Base-by-base conservation (phyloP, 1,140 invertebrate species). In the Drosophila melanica region DNA sequence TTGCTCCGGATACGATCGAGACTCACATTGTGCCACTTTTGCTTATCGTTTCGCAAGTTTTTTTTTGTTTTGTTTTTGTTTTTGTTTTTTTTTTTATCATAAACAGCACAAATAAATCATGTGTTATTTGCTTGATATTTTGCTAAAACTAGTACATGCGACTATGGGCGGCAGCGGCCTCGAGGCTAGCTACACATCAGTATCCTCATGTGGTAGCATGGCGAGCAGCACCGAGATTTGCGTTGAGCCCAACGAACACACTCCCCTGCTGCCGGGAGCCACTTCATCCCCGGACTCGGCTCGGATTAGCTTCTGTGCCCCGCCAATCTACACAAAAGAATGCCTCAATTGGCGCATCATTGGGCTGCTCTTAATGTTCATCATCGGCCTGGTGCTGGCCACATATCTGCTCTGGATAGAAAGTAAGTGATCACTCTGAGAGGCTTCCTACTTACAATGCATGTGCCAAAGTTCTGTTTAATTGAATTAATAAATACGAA, bases 361-460 rank as follows among this genome's bases (percentile, higher is more conserved):
- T 44, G 59, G 57, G 11, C 45, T 85, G 16, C 59, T 90, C 14
- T n/a, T 63, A 20, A 75, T 90, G 77, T 75, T 82, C 16, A 66
- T 65, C 8, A 16, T 35, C 37, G 76, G 53, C 23, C 14, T 89
- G 42, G 60, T 37, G 42, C 16, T 89, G 67, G 70, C 85, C 53
- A 50, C 12, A 4, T 89, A 89, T 75, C 77, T 89, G 67, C 84
- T 89, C 59, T 89, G 80, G 86, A 54, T 48, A 70, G 65, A 90
- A 79, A 58, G 85, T 90, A 70, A 90, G 81, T 85, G 51, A 64
- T 57, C 23, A 4, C 8, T 4, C 12, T n/a, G 48, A 14, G 4
- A 33, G 39, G 8, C 7, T 1, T 8, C 8, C 4, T 35, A 7
- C 33, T 14, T 4, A 14, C 3, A 11, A 10, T 30, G 20, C 20